A percentile compares a stretch with the other conserved stretches of the same genome.
phyloP scores from a whole-genome alignment of 2,888 invertebrate genomes.

The Campaea margaritaria region DNA sequence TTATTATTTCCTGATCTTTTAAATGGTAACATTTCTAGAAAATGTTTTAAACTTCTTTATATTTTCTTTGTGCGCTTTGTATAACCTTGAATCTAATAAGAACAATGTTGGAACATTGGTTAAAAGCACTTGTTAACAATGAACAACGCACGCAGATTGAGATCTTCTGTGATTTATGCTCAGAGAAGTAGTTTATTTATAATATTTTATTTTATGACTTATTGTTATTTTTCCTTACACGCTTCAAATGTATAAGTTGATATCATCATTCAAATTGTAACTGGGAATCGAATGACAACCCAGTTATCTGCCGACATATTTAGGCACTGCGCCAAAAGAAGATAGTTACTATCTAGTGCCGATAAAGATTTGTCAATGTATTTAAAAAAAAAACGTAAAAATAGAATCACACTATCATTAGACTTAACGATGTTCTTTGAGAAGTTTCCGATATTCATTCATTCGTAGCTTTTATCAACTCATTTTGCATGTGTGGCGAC shows the following conservation, averaged over 20 bases:
- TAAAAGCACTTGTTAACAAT: neutral
- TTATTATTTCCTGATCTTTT: constrained; percentile 12
- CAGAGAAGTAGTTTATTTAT: neutral
- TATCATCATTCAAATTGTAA: neutral
- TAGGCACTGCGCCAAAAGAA: constrained; percentile 24
- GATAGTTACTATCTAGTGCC: constrained; percentile 30
- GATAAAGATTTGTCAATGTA: constrained; percentile 36
- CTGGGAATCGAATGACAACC: constrained; percentile 9
- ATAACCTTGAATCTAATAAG: constrained; percentile 1
- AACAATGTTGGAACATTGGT: constrained; percentile 1
- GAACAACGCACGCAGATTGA: constrained; percentile 3
- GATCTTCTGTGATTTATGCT: neutral
- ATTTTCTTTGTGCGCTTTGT: neutral
- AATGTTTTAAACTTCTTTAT: constrained; percentile 4
- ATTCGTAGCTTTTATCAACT: constrained; percentile 4
- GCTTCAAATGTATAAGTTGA: constrained; percentile 4
- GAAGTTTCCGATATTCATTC: constrained; percentile 7
- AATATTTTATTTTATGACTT: neutral
- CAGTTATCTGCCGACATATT: constrained; percentile 9
- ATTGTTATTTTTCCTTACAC: constrained; percentile 6
- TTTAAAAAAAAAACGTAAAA: constrained; percentile 10
- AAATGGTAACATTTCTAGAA: constrained; percentile 10
- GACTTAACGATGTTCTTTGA: constrained; percentile 6
- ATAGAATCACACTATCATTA: constrained; percentile 20
- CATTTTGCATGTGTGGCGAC: constrained; percentile 3